Conservation (phyloP, 2,113 vertebrate genomes). For the Choloepus hoffmanni region DNA sequence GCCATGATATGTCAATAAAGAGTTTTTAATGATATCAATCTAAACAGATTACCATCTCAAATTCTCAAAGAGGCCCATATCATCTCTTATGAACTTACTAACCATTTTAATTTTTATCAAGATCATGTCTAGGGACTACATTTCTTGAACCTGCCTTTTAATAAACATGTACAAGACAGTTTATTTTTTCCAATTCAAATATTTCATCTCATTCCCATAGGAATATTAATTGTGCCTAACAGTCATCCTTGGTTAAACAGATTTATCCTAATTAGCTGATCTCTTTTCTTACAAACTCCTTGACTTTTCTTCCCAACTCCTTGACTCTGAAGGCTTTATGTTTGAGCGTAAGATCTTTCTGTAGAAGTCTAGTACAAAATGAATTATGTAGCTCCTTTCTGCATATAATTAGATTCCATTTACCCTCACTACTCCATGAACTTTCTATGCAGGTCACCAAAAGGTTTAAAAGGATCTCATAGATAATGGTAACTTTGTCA, state of each 20-base stretch:
- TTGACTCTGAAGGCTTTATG: slow-evolving; percentile 69
- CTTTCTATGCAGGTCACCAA: slow-evolving; percentile 70
- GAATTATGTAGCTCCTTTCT: slow-evolving; percentile 62
- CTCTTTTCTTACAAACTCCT: background rate
- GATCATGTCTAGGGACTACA: background rate
- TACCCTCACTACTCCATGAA: slow-evolving; percentile 58
- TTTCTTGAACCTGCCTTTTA: background rate
- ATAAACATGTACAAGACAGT: background rate
- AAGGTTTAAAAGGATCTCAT: slow-evolving; percentile 64
- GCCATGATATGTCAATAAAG: background rate
- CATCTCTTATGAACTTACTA: background rate
- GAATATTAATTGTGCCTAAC: slow-evolving; percentile 38
- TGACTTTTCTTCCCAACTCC: background rate
- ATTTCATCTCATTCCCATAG: slow-evolving; percentile 30
- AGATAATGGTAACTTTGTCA: slow-evolving; percentile 72
- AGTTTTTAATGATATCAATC: background rate
- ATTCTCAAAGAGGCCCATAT: background rate
- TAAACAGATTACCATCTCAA: background rate
- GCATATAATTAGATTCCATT: slow-evolving; percentile 58
- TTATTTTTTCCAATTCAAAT: slow-evolving; percentile 10
- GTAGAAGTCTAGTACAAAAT: slow-evolving; percentile 67
- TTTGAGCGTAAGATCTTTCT: slow-evolving; percentile 65
- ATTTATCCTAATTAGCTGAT: slow-evolving; percentile 66
- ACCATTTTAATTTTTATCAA: background rate
- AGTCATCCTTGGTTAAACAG: background rate